Conservation (phyloP, 2,888 invertebrate species). For the Pinctada fucata region DNA sequence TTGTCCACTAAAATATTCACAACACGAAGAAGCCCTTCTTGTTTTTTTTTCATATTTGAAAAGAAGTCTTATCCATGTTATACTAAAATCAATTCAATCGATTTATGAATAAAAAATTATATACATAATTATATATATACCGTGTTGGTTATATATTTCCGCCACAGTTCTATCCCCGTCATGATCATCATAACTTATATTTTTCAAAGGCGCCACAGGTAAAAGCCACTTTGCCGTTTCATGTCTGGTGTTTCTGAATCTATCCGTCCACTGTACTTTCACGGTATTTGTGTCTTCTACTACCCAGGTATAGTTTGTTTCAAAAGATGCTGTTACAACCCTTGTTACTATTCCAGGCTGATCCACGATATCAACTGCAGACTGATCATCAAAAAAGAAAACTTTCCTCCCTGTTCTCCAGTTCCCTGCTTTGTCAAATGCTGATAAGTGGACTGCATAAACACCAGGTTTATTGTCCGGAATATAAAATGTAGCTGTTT, state of each 20-base stretch:
- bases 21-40: too few relatives aligned
- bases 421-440: conserved; percentile 39
- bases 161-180: conserved; percentile 26
- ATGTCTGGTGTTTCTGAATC: conserved; percentile 25
- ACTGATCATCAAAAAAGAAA: conserved; percentile 32
- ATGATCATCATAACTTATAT: conserved; percentile 29
- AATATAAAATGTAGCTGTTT: conserved; percentile 3
- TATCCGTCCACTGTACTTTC: conserved; percentile 15
- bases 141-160: background rate
- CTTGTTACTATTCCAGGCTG: conserved; percentile 2
- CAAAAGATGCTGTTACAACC: conserved; percentile 27
- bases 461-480: conserved; percentile 25
- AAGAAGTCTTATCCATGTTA: too few relatives aligned
- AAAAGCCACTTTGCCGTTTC: conserved; percentile 25
- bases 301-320: conserved; percentile 33
- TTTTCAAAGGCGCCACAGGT: conserved; percentile 1
- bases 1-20: too few relatives aligned
- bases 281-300: conserved; percentile 26
- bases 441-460: conserved; percentile 24
- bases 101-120: too few relatives aligned
- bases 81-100: too few relatives aligned
- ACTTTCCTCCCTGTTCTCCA: conserved; percentile 24
- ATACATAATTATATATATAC: too few relatives aligned
- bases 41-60: too few relatives aligned
- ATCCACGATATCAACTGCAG: conserved; percentile 15